Percentiles rank a stretch among this genome's conserved stretches.
Conservation (phyloP, 2,888 invertebrate species). For the Xanthorhoe designata region DNA sequence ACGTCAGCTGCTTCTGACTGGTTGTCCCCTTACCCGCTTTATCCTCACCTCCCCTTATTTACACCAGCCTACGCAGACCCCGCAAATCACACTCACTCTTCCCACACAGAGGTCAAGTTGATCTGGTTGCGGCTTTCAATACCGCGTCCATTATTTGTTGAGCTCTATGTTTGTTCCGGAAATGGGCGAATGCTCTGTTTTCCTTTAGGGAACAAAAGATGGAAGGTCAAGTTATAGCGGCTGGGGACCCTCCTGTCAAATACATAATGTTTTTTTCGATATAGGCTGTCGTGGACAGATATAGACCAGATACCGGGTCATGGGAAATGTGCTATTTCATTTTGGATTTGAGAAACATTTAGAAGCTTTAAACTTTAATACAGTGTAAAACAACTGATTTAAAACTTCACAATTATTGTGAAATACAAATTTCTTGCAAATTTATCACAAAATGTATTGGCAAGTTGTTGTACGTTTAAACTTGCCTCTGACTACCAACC, state of each 20-base stretch:
- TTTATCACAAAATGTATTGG: too few species aligned
- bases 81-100: slow-evolving; percentile 46
- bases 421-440: too few species aligned
- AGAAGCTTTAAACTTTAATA: too few species aligned
- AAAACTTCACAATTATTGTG: too few species aligned
- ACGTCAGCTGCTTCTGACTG: slow-evolving; percentile 84
- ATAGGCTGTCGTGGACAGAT: slow-evolving; percentile 18
- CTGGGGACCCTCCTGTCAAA: slow-evolving; percentile 67
- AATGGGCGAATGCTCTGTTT: slow-evolving; percentile 34
- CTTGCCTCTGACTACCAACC: too few species aligned
- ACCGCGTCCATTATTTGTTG: slow-evolving; percentile 51
- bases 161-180: slow-evolving; percentile 48
- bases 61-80: slow-evolving; percentile 61
- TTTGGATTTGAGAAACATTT: too few species aligned
- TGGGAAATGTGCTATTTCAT: not conserved
- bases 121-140: slow-evolving; percentile 49
- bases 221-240: slow-evolving; percentile 53
- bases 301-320: slow-evolving; percentile 12
- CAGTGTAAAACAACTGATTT: too few species aligned
- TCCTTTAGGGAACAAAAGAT: slow-evolving; percentile 43
- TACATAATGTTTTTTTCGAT: slow-evolving; percentile 72
- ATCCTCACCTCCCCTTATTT: slow-evolving; percentile 68
- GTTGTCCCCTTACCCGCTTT: slow-evolving; percentile 55
- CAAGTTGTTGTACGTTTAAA: too few species aligned
- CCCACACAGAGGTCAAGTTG: slow-evolving; percentile 54